phyloP scores from a whole-genome alignment of 2,888 invertebrate species.

The Dasypolia templi region DNA sequence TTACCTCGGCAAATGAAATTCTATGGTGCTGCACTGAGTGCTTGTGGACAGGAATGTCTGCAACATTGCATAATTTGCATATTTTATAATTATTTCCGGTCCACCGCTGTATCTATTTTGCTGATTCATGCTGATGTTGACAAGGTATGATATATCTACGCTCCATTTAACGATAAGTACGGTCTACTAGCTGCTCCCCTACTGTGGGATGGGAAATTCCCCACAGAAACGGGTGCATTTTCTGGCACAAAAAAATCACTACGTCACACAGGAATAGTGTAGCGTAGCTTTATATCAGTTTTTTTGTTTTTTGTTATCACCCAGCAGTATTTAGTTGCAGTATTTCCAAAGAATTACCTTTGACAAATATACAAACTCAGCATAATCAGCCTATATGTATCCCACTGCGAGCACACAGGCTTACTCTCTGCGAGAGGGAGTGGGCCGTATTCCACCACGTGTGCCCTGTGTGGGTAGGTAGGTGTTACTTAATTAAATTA shows the following conservation, averaged over 20 bases:
- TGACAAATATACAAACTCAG: neutral
- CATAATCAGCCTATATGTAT: neutral
- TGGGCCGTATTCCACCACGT: too few relatives aligned
- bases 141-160: too few relatives aligned
- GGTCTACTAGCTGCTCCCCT: too few relatives aligned
- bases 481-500: neutral
- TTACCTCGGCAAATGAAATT: slow-evolving; percentile 48
- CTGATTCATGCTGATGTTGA: too few relatives aligned
- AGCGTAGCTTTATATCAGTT: neutral
- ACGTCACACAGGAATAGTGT: neutral
- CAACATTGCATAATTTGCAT: neutral
- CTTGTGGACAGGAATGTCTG: neutral
- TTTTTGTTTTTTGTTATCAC: neutral
- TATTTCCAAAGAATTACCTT: neutral
- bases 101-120: neutral
- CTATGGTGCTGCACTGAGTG: neutral
- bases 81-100: too few relatives aligned
- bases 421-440: neutral
- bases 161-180: too few relatives aligned
- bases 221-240: neutral
- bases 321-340: too few relatives aligned
- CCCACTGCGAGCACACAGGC: neutral
- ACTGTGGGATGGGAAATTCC: too few relatives aligned
- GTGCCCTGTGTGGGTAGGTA: neutral
- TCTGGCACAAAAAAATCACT: neutral